Base-by-base conservation (phyloP, 2,888 invertebrate species). In the Arenicola marina region DNA sequence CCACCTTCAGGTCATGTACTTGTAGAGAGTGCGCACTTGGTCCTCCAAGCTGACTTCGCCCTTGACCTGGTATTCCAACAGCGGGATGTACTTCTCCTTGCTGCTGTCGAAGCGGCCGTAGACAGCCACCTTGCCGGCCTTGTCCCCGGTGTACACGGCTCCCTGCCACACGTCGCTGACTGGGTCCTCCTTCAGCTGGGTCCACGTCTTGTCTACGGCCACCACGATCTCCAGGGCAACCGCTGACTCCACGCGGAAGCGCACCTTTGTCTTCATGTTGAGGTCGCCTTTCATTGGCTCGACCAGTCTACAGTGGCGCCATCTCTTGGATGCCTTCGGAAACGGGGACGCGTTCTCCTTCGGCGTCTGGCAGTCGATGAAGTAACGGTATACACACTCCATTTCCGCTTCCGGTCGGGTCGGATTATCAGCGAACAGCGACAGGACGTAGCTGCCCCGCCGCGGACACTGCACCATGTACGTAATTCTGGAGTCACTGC, bases 211-310 rank as follows among this genome's bases (percentile, higher is more conserved):
- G n/a, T 51, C 51, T 18, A 70, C 58, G 4, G 44, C 51, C 31
- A 68, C 67, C n/a, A 66, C 60, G 28, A 69, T 46, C 38, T 69
- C 69, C 7, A 56, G 21, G 1, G 66, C 69, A 11, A 60, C 32
- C n/a, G 43, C 24, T 0, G 71, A 72, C 51, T 69, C 69, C 2
- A 72, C 33, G 38, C 31, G 54, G 56, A 72, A 71, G n/a, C 44
- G 34, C 18, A 70, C 62, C 11, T 59, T 55, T 2, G 62, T 31
- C n/a, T 60, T 61, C 15, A 24, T 48, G 15, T 59, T 34, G 38
- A 72, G 51, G 21, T 69, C 62, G n/a, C 69, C 72, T 2, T 38
- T n/a, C 44, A 69, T 31, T 11, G 72, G 72, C 34, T 70, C 69
- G 2, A 72, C 32, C 34, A 72, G 44, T n/a, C 55, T 48, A 51